Conservation (phyloP, 2,797 vertebrate genomes). For the Sphenodon punctatus region DNA sequence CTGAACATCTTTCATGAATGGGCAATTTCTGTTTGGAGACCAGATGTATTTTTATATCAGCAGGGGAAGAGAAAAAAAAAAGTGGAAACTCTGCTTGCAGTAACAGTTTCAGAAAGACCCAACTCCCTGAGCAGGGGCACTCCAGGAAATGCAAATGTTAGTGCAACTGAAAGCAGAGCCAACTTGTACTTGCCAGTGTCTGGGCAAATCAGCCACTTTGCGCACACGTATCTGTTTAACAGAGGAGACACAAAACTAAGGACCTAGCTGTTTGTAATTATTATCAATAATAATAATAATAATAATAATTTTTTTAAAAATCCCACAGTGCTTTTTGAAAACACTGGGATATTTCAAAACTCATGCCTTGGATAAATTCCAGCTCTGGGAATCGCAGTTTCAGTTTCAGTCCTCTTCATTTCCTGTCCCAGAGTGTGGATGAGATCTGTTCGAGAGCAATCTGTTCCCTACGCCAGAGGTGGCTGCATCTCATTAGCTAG, state of each 20-base stretch:
- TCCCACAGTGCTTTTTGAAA: not conserved
- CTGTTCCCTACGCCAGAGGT: not conserved
- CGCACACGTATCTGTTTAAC: not conserved
- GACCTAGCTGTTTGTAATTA: too few species aligned
- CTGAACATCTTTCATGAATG: conserved; percentile 54
- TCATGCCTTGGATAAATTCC: not conserved
- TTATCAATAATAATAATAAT: too few species aligned
- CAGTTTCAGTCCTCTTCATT: not conserved
- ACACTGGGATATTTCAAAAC: not conserved
- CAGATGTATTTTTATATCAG: conserved; percentile 75
- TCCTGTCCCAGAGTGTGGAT: not conserved
- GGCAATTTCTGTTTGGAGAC: conserved; percentile 65
- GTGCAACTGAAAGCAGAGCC: not conserved
- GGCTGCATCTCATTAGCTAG: not conserved
- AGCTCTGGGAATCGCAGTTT: not conserved
- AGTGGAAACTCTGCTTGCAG: conserved; percentile 55
- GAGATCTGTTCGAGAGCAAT: not conserved
- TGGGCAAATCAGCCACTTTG: not conserved
- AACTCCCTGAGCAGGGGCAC: conserved; percentile 20
- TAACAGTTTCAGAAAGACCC: conserved; percentile 60
- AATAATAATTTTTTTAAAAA: too few species aligned
- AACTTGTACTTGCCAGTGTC: not conserved
- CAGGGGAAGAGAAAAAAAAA: conserved; percentile 31
- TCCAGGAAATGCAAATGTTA: not conserved
- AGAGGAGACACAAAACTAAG: not conserved